Percentiles rank a stretch among this genome's conserved stretches.
Evolutionary conservation across 1,140 invertebrate genomes (phyloP).

Genomic region (Drosophila rufa): DNA sequence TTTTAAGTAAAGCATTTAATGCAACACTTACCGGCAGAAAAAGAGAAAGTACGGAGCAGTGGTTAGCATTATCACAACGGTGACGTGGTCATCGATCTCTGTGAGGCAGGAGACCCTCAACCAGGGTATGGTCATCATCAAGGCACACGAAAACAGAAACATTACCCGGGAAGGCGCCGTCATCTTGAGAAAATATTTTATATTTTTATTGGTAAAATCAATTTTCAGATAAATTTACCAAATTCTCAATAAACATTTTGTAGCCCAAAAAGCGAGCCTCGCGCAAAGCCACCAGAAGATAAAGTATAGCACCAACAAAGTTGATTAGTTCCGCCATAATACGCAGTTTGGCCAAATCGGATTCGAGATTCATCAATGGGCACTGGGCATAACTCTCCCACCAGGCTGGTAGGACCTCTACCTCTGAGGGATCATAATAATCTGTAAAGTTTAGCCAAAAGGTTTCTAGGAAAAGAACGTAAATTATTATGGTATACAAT

Average conservation of each 20-base stretch:
- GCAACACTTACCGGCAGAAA: constrained; percentile 92
- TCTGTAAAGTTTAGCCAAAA: constrained; percentile 84
- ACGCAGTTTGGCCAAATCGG: constrained; percentile 86
- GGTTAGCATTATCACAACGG: constrained; percentile 97
- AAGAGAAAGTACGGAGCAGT: constrained; percentile 99
- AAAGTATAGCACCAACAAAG: constrained; percentile 91
- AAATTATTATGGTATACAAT: neutral
- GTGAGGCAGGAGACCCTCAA: constrained; percentile 93
- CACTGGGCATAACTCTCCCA: constrained; percentile 84
- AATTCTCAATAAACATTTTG: constrained; percentile 96
- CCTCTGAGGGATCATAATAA: constrained; percentile 77
- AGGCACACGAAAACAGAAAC: constrained; percentile 96
- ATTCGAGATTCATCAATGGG: constrained; percentile 82
- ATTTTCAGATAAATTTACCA: constrained; percentile 87
- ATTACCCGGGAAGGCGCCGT: constrained; percentile 94
- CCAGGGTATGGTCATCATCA: constrained; percentile 94
- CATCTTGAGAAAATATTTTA: constrained; percentile 87
- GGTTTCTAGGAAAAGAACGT: constrained; percentile 54
- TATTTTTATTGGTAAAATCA: neutral
- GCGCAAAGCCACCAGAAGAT: constrained; percentile 91
- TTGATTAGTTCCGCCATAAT: constrained; percentile 90
- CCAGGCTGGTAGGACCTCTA: constrained; percentile 73
- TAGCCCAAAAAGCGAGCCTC: constrained; percentile 94
- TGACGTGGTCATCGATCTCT: constrained; percentile 95
- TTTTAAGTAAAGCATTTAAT: neutral